Base-by-base conservation (phyloP, 2,113 vertebrate genomes). In the Cyanoderma ruficeps region DNA sequence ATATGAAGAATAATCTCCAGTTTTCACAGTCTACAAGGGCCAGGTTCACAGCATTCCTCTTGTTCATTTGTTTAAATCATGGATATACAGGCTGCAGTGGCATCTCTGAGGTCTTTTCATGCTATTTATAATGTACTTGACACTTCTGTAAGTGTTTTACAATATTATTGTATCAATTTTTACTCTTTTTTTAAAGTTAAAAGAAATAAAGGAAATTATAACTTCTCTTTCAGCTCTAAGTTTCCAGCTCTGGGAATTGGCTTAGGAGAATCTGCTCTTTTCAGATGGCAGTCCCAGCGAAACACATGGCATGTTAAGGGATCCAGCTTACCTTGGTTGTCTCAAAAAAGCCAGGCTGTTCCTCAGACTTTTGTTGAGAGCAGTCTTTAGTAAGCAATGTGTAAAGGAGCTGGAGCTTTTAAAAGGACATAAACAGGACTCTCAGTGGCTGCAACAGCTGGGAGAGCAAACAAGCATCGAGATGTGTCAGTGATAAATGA, bases 241-340 rank as follows among this genome's bases (percentile, higher is more conserved):
- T 46, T 49, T 28, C 39, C 23, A 68, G 16, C 31, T 64, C 18
- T 56, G 11, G 6, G 11, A 64, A 35, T 5, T 35, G 33, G 12
- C 49, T 71, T 76, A 76, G 52, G 33, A 94, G 41, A 17, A 28
- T n/a, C 25, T 42, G 59, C 27, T 63, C 8, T 55, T 77, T 57
- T 74, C 31, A 68, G 22, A 55, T 50, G 35, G 30, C 49, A 55
- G 61, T 46, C 49, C 30, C 46, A 76, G 19, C 33, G 81, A 53
- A 83, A 77, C 0, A 0, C 2, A 2, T 41, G 56, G 21, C 1
- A 0, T 0, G 0, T 83, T 52, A 60, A 87, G 15, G 42, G 31
- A 60, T 19, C 13, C 28, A 77, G 16, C 10, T 83, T 47, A 63
- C 67, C 23, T 59, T 52, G 33, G 12, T 20, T 0, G 0, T n/a